Base-by-base conservation (phyloP, 2,888 invertebrate species). In the Dysmachus trigonus region DNA sequence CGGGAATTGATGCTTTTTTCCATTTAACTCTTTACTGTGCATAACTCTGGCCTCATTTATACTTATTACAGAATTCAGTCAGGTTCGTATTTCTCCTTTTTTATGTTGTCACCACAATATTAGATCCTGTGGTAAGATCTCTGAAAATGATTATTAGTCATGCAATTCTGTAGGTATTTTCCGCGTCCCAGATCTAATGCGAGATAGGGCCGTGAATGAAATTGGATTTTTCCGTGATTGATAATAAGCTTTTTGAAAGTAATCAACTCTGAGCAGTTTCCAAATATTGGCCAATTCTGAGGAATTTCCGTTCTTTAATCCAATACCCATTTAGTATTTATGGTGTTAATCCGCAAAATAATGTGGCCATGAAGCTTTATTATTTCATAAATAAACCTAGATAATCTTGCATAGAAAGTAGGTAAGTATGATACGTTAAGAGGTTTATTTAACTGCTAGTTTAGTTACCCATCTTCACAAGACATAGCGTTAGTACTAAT, bases 221-320 rank as follows among this genome's bases (percentile, higher is more conserved):
- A 79, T 79, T 79, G 79, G 51, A 79, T 79, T 79, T 51, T 79
- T 79, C 47, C 79, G 79, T 79, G 79, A 27, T 51, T 47, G 51
- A 79, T 79, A 76, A 76, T 22, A 22, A n/a, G 41, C 35, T 38
- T 13, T 76, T 76, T 33, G 41, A 33, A 33, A 35, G 18, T 35
- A 33, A 76, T 76, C 38, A 76, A 33, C 62, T 62, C 10, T 62
- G 62, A 62, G 22, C 62, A 62, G 62, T 62, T 10, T 22, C 22
- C 6, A 62, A 62, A 62, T 22, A 62, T 62, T 62, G 62, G 27
- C 27, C 27, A 62, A 62, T 62, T 62, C 8, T 62, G 62, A 62
- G 22, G 27, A 62, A 62, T 62, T 62, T 62, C 62, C 62, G 62
- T 27, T 7, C 62, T 27, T 62, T 62, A 62, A 22, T 27, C 62